A percentile compares a stretch with the other conserved stretches of the same genome.
Evolutionary conservation across 1,140 invertebrate species (phyloP).

Genomic region (Zaprionus lachaisei): DNA sequence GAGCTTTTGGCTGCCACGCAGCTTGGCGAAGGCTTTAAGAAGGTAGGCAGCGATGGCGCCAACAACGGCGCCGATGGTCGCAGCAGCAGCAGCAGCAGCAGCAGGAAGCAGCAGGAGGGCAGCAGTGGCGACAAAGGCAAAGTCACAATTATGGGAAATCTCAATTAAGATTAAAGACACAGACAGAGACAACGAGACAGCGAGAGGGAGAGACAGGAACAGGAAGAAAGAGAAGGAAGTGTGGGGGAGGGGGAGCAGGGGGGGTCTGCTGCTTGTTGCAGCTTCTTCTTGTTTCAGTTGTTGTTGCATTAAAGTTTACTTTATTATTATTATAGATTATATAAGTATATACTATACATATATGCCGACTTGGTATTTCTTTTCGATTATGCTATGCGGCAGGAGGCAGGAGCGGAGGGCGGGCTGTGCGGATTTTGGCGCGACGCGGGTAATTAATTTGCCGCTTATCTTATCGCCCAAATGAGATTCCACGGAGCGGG

Average conservation of each 20-base stretch:
- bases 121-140: constrained; percentile 25
- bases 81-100: constrained; percentile 23
- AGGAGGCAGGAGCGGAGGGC: constrained; percentile 1
- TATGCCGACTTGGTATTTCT: constrained; percentile 17
- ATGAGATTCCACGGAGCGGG: constrained; percentile 57
- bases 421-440: constrained; percentile 10
- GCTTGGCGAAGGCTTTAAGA: constrained; percentile 66
- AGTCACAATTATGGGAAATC: constrained; percentile 76
- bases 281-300: neutral
- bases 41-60: constrained; percentile 64
- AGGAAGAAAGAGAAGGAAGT: neutral
- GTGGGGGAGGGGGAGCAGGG: neutral
- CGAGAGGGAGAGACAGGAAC: no score
- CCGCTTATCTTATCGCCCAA: constrained; percentile 70
- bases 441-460: constrained; percentile 75
- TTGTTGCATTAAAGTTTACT: constrained; percentile 26
- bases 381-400: neutral
- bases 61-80: constrained; percentile 16
- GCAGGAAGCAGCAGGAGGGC: constrained; percentile 13
- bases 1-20: constrained; percentile 69
- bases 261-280: neutral
- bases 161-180: constrained; percentile 60
- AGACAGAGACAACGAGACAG: neutral
- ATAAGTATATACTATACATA: constrained; percentile 20
- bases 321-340: constrained; percentile 24